Evolutionary conservation across 2,113 vertebrate species (phyloP).

Genomic region (Nyctibius bracteatus): DNA sequence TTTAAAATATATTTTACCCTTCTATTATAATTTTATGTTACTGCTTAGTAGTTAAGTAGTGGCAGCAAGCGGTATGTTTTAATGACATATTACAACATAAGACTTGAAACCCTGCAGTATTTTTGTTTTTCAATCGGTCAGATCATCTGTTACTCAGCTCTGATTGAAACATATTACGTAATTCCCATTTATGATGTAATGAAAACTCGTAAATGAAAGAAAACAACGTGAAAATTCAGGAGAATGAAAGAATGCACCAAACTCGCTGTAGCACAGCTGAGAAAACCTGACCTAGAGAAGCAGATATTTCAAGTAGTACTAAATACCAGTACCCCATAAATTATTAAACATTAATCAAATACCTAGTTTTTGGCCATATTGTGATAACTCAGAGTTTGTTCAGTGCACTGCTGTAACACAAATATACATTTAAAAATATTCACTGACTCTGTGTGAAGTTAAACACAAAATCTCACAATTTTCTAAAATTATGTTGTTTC

Average conservation of each 20-base stretch:
- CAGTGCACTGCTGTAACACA: neutral
- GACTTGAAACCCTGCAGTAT: neutral
- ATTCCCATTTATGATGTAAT: neutral
- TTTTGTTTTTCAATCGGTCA: neutral
- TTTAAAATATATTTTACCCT: neutral
- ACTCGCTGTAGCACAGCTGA: neutral
- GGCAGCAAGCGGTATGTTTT: neutral
- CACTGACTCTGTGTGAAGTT: neutral
- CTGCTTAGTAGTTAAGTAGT: neutral
- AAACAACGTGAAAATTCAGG: neutral
- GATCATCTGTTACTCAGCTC: neutral
- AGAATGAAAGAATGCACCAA: neutral
- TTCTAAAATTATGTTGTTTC: neutral
- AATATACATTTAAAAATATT: neutral
- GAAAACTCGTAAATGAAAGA: neutral
- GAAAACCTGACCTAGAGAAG: neutral
- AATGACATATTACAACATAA: neutral
- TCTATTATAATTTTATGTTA: neutral
- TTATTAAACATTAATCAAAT: neutral
- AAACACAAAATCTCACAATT: accelerated
- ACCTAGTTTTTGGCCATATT: neutral
- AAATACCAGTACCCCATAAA: neutral
- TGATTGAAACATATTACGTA: neutral
- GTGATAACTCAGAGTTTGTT: neutral
- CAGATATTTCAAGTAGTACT: neutral